Evolutionary conservation across 2,888 invertebrate species (phyloP).

Genomic region (Drosophila cognata): DNA sequence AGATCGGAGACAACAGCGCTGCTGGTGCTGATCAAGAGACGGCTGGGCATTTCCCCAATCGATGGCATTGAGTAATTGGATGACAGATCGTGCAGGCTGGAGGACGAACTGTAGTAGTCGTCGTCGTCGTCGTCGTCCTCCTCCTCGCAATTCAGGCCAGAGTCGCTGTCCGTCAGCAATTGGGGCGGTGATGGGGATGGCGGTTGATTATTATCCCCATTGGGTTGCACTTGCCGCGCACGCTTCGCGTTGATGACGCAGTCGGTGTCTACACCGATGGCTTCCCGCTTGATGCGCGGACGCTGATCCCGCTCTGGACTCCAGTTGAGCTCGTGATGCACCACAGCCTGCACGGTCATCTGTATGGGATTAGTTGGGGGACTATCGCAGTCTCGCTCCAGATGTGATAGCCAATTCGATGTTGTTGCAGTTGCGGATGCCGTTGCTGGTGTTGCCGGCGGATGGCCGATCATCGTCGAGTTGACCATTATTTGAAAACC

Average conservation of each 20-base stretch:
- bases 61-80: constrained; percentile 19
- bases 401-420: neutral
- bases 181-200: constrained; percentile 4
- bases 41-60: constrained; percentile 61
- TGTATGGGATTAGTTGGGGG: constrained; percentile 50
- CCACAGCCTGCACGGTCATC: constrained; percentile 64
- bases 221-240: neutral
- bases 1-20: constrained; percentile 62
- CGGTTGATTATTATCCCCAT: constrained; percentile 28
- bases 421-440: neutral
- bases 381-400: constrained; percentile 45
- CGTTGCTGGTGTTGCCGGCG: neutral
- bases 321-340: constrained; percentile 79
- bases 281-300: constrained; percentile 3
- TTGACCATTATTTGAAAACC: constrained; percentile 60
- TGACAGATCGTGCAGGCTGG: constrained; percentile 31
- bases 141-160: constrained; percentile 46
- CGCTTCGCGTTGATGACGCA: constrained; percentile 30
- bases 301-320: constrained; percentile 45
- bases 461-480: constrained; percentile 73
- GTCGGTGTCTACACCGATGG: neutral
- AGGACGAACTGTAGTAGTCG: constrained; percentile 20
- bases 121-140: neutral
- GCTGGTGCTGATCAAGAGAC: constrained; percentile 64
- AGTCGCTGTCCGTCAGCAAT: constrained; percentile 35